A percentile compares a stretch with the other conserved stretches of the same genome.
Conservation (phyloP, 2,113 vertebrate species). For the Parus major region DNA sequence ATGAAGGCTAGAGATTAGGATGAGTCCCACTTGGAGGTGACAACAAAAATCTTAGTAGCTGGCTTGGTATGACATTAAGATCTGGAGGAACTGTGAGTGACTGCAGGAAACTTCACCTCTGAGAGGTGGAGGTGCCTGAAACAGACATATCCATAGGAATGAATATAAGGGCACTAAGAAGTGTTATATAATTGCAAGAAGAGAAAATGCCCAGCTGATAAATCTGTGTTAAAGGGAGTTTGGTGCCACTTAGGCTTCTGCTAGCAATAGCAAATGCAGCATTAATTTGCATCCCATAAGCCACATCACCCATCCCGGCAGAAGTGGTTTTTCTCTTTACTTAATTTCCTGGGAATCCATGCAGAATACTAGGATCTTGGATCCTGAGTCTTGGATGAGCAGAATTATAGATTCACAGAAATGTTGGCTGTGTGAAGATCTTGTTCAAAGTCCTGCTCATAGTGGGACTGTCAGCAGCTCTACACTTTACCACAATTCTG, state of each 20-base stretch:
- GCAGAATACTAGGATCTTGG: not conserved
- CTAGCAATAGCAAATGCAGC: not conserved
- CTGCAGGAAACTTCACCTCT: not conserved
- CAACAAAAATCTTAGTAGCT: not conserved
- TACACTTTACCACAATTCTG: not conserved
- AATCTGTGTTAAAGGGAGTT: not conserved
- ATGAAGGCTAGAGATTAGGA: not conserved
- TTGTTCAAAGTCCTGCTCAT: not conserved
- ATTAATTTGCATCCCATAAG: not conserved
- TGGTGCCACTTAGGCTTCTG: not conserved
- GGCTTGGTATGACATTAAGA: not conserved
- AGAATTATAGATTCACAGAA: not conserved
- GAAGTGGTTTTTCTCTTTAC: fast-evolving
- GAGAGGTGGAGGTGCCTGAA: not conserved
- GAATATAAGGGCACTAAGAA: not conserved
- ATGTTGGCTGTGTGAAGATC: not conserved
- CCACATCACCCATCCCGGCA: no score
- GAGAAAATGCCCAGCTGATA: not conserved
- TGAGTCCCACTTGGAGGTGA: not conserved
- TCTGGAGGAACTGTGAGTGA: not conserved
- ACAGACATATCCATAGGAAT: not conserved
- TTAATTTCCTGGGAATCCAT: not conserved
- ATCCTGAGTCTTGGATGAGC: not conserved
- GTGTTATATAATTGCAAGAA: not conserved
- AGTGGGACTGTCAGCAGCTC: not conserved